Evolutionary conservation across 2,113 vertebrate species (phyloP).

Genomic region (Otus sunia): DNA sequence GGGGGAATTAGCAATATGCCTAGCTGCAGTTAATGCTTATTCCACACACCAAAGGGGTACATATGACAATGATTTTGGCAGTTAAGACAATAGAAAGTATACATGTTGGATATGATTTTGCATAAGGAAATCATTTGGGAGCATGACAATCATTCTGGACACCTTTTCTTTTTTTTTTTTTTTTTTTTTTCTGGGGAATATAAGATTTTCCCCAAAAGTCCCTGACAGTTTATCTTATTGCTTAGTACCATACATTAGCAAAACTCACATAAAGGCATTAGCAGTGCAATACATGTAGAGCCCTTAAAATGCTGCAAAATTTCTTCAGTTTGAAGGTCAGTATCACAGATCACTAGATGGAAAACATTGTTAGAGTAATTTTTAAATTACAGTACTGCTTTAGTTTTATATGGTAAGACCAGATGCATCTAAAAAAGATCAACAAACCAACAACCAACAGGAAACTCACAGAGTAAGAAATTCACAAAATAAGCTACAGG

Average conservation of each 20-base stretch:
- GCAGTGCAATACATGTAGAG: not conserved
- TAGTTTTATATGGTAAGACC: not conserved
- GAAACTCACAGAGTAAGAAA: not conserved
- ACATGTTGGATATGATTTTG: not conserved
- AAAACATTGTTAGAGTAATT: not conserved
- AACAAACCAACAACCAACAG: not conserved
- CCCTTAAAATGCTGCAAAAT: not conserved
- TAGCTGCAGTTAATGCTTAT: slow-evolving; percentile 4
- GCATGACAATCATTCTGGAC: not conserved
- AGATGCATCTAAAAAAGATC: not conserved
- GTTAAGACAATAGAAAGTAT: not conserved
- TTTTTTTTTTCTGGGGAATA: not conserved
- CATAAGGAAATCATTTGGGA: not conserved
- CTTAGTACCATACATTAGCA: not conserved
- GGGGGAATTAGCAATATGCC: not conserved
- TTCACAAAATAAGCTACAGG: not conserved
- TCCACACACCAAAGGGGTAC: not conserved
- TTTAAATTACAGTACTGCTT: not conserved
- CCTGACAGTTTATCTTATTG: not conserved
- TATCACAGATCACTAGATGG: not conserved
- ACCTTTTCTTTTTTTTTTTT: not conserved
- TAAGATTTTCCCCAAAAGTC: not conserved
- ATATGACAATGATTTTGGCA: not conserved
- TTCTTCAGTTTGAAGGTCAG: not conserved
- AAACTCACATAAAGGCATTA: not conserved